phyloP scores from a whole-genome alignment of 2,888 invertebrate species.

The Hoplodrina ambigua region DNA sequence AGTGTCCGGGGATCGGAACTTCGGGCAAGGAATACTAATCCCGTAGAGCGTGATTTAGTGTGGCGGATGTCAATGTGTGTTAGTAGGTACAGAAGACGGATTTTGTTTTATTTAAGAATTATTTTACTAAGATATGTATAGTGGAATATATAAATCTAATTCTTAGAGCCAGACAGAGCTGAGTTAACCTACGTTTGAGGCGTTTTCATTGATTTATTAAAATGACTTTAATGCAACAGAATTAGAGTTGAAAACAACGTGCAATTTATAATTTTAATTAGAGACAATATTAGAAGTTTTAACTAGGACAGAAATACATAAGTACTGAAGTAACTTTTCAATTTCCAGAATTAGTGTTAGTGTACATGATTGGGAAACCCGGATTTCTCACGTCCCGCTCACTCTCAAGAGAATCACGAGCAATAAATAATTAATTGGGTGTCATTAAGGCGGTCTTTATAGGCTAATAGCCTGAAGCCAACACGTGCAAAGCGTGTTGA shows the following conservation, averaged over 20 bases:
- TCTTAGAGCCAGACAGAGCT: no score
- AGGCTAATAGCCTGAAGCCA: background rate
- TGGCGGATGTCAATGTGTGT: constrained; percentile 10
- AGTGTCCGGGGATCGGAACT: constrained; percentile 12
- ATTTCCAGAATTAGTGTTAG: background rate
- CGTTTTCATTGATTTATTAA: no score
- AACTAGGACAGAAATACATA: no score
- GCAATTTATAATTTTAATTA: no score
- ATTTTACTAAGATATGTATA: background rate
- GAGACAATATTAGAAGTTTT: no score
- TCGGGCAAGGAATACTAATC: constrained; percentile 42
- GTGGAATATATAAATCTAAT: background rate
- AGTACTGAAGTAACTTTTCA: no score
- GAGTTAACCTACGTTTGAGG: no score
- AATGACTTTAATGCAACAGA: no score
- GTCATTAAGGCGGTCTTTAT: background rate
- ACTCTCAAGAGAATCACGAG: background rate
- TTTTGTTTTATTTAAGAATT: constrained; percentile 6
- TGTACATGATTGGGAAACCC: background rate
- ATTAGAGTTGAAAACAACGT: no score
- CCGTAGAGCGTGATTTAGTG: constrained; percentile 29
- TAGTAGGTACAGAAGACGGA: background rate
- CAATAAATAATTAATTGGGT: background rate
- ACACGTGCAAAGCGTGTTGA: background rate
- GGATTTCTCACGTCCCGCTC: background rate